phyloP scores from a whole-genome alignment of 23 tunicate genomes.

The Halocynthia aurantium region DNA sequence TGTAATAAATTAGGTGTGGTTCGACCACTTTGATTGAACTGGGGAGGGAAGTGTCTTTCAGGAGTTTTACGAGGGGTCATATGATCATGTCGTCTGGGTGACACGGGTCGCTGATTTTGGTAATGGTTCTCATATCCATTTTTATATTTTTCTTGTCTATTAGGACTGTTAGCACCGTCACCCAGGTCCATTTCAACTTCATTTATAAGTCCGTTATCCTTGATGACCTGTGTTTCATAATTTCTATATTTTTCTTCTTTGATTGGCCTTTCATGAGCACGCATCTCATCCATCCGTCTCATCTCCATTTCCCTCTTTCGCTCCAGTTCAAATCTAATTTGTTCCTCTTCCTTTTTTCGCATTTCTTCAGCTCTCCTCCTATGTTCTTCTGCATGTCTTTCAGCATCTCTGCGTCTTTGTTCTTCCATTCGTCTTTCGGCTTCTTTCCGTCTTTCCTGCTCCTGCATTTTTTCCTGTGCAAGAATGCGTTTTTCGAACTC shows the following conservation, averaged over 20 bases:
- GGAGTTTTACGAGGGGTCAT: no score
- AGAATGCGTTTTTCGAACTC: constrained; percentile 7
- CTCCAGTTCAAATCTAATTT: constrained; percentile 5
- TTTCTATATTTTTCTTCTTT: constrained; percentile 21
- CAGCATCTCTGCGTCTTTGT: constrained; percentile 19
- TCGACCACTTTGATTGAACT: no score
- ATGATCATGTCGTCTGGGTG: no score
- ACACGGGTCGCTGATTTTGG: no score
- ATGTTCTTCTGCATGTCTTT: not conserved
- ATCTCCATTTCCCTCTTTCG: constrained; percentile 18
- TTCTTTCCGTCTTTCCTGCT: constrained; percentile 12
- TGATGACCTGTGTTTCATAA: not conserved
- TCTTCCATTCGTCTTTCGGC: constrained; percentile 3
- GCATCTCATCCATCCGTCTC: constrained; percentile 17
- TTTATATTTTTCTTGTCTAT: no score
- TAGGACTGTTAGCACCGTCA: constrained; percentile 31
- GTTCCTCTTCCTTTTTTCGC: constrained; percentile 1
- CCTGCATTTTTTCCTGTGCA: constrained; percentile 7
- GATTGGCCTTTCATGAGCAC: not conserved
- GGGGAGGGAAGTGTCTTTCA: no score
- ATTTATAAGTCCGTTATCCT: constrained; percentile 26
- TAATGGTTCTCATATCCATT: no score
- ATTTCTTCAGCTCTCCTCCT: not conserved
- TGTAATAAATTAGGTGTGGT: no score
- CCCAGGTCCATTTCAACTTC: constrained; percentile 75